phyloP scores from a whole-genome alignment of 2,888 invertebrate genomes.

The Neuroscelio doddi region DNA sequence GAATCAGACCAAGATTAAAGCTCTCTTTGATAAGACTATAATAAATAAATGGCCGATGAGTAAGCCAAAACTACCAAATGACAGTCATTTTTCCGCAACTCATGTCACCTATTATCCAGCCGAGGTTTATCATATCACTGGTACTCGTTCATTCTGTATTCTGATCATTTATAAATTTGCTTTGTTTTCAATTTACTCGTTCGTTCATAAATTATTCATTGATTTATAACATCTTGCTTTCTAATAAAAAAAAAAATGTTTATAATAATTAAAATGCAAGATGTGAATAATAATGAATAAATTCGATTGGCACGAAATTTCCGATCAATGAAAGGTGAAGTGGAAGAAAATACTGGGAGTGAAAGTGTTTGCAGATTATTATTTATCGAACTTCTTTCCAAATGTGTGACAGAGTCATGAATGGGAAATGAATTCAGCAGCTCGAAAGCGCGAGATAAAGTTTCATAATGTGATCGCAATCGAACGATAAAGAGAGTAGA shows the following conservation, averaged over 20 bases:
- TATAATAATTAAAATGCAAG: too few relatives aligned
- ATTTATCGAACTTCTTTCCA: slow-evolving; percentile 38
- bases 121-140: slow-evolving; percentile 34
- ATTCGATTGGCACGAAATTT: too few relatives aligned
- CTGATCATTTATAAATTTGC: slow-evolving; percentile 18
- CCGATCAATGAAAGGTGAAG: not conserved
- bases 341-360: slow-evolving; percentile 11
- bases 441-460: slow-evolving; percentile 38
- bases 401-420: slow-evolving; percentile 51
- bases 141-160: slow-evolving; percentile 37
- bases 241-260: too few relatives aligned
- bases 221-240: too few relatives aligned
- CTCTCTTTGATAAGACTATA: slow-evolving; percentile 55
- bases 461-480: slow-evolving; percentile 24
- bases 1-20: slow-evolving; percentile 48
- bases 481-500: slow-evolving; percentile 42
- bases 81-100: slow-evolving; percentile 53
- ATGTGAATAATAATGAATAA: too few relatives aligned
- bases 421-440: slow-evolving; percentile 56
- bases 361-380: slow-evolving; percentile 36
- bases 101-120: slow-evolving; percentile 51
- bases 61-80: slow-evolving; percentile 58
- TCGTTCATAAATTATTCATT: too few relatives aligned
- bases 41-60: slow-evolving; percentile 63
- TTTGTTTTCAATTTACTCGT: too few relatives aligned